A percentile compares a stretch with the other conserved stretches of the same genome.
Evolutionary conservation across 1,140 invertebrate genomes (phyloP).

Genomic region (Lucilia cuprina): DNA sequence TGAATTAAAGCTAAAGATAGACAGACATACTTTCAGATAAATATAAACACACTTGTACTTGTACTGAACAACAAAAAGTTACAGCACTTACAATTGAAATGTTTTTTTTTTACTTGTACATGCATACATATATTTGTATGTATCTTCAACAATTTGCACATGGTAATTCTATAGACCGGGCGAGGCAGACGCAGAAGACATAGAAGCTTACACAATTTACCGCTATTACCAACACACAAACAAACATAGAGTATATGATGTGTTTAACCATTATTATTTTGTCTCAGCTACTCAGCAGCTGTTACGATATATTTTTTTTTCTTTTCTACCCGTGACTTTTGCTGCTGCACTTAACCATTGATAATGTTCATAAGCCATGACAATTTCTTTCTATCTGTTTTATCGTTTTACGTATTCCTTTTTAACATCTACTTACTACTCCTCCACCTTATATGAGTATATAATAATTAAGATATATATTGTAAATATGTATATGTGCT

Average conservation of each 20-base stretch:
- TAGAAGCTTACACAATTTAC: background rate
- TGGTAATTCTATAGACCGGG: background rate
- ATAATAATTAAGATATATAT: conserved; percentile 3
- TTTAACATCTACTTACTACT: background rate
- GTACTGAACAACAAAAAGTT: too few species aligned
- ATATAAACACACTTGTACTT: background rate
- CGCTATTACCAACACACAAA: background rate
- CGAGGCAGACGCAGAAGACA: background rate
- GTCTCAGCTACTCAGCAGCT: conserved; percentile 9
- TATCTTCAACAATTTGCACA: background rate
- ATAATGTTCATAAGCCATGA: conserved; percentile 7
- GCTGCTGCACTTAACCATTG: background rate
- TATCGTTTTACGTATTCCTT: background rate
- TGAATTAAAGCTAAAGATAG: too few species aligned
- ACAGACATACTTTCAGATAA: too few species aligned
- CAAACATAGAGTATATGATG: background rate
- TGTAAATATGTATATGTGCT: background rate
- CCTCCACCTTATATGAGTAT: background rate
- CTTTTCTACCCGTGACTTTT: background rate
- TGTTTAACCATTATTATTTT: background rate
- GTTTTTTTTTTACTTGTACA: background rate
- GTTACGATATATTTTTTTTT: background rate
- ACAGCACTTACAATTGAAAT: background rate
- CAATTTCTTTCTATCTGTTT: background rate
- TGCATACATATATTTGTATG: background rate